Conservation (phyloP, 2,797 vertebrate genomes). For the Hippopotamyrus pictus region DNA sequence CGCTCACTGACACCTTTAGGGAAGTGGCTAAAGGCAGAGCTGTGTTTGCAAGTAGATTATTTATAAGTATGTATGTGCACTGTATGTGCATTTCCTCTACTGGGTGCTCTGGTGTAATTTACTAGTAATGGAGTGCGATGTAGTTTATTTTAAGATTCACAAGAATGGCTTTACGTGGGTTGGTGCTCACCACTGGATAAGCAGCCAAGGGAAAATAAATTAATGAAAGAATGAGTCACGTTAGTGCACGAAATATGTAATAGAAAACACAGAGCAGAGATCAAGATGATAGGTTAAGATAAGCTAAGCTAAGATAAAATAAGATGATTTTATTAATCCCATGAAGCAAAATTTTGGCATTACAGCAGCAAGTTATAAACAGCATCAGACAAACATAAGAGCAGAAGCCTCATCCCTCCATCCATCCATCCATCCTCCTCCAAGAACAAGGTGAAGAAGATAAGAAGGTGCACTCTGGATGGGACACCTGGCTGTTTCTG, state of each 20-base stretch:
- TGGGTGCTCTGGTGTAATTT: neutral
- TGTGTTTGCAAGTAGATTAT: neutral
- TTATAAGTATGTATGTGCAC: neutral
- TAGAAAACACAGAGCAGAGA: neutral
- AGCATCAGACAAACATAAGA: neutral
- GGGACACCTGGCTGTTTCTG: neutral
- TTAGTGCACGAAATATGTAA: neutral
- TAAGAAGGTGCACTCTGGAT: neutral
- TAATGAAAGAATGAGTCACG: neutral
- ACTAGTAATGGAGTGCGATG: neutral
- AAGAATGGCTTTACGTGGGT: neutral
- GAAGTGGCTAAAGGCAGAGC: neutral
- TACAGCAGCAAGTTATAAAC: neutral
- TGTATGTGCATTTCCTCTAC: neutral
- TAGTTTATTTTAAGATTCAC: slow-evolving; percentile 1
- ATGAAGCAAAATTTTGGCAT: neutral
- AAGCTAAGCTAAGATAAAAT: neutral
- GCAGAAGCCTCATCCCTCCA: neutral
- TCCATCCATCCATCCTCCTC: neutral
- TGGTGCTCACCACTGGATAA: neutral
- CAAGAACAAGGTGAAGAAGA: neutral
- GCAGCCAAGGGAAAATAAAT: neutral
- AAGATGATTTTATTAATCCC: neutral
- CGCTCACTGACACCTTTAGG: neutral
- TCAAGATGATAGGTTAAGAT: neutral